A percentile compares a stretch with the other conserved stretches of the same genome.
Conservation (phyloP, 2,113 vertebrate genomes). For the Bufo gargarizans region DNA sequence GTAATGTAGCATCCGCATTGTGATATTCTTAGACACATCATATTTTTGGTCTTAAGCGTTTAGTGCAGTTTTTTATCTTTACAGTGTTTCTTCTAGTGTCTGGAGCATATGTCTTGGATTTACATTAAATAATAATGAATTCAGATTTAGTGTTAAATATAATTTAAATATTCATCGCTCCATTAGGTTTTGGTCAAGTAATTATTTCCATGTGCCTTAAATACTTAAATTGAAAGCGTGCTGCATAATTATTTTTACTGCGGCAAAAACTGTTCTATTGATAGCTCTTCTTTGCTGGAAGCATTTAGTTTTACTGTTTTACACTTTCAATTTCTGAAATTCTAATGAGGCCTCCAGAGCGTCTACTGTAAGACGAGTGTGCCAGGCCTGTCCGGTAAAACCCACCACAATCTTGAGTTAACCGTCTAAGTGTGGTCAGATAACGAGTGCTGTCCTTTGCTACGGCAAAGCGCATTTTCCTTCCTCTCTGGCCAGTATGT, state of each 20-base stretch:
- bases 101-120: constrained; percentile 7
- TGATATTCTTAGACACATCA: not conserved
- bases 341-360: constrained; percentile 48
- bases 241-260: constrained; percentile 52
- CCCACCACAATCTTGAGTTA: constrained; percentile 12
- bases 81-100: not conserved
- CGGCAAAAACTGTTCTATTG: constrained; percentile 20
- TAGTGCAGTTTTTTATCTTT: not conserved
- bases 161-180: constrained; percentile 50
- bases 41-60: not conserved
- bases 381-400: constrained; percentile 38
- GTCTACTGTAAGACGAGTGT: not conserved
- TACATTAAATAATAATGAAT: constrained; percentile 51
- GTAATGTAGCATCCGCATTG: not conserved
- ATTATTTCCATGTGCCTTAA: constrained; percentile 51
- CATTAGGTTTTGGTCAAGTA: constrained; percentile 52
- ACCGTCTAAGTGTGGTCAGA: constrained; percentile 38
- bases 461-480: not conserved
- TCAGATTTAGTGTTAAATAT: constrained; percentile 48
- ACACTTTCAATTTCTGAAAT: constrained; percentile 48
- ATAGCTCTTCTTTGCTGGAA: constrained; percentile 47
- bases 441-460: not conserved
- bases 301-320: constrained; percentile 39
- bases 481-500: not conserved
- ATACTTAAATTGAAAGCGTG: constrained; percentile 37